Conservation (phyloP, 2,113 vertebrate species). For the Lates calcarifer region DNA sequence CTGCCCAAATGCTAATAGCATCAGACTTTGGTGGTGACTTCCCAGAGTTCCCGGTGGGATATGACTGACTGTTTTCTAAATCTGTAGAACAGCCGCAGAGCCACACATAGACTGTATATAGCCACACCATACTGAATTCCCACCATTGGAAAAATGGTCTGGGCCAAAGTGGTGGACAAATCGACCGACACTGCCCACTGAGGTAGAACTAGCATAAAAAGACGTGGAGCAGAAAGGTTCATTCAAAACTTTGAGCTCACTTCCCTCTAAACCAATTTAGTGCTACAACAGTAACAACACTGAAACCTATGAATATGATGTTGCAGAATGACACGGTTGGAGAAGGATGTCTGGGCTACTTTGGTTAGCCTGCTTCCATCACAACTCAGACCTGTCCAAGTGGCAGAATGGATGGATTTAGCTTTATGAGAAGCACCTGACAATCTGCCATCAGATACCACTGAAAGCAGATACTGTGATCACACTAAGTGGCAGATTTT, state of each 20-base stretch:
- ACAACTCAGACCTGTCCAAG: too few species aligned
- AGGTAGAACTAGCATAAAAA: not conserved
- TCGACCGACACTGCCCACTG: too few species aligned
- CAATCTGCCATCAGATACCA: not conserved
- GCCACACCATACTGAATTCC: too few species aligned
- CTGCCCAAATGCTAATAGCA: too few species aligned
- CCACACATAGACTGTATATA: too few species aligned
- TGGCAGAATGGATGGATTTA: not conserved
- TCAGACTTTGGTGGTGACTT: too few species aligned
- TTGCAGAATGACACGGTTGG: not conserved
- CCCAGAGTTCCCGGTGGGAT: too few species aligned
- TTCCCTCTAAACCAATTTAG: not conserved
- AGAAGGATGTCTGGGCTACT: not conserved
- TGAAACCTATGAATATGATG: not conserved
- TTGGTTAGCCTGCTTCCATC: not conserved
- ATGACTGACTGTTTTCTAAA: too few species aligned
- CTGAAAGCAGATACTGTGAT: conserved; percentile 15
- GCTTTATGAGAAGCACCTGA: not conserved
- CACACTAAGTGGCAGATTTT: conserved; percentile 26
- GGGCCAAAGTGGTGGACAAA: too few species aligned
- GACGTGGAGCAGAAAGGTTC: not conserved
- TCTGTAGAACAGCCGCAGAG: too few species aligned
- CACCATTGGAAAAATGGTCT: too few species aligned
- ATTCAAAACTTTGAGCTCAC: not conserved
- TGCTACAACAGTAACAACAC: not conserved